Evolutionary conservation across 2,113 vertebrate species (phyloP).

Genomic region (Callospermophilus lateralis): DNA sequence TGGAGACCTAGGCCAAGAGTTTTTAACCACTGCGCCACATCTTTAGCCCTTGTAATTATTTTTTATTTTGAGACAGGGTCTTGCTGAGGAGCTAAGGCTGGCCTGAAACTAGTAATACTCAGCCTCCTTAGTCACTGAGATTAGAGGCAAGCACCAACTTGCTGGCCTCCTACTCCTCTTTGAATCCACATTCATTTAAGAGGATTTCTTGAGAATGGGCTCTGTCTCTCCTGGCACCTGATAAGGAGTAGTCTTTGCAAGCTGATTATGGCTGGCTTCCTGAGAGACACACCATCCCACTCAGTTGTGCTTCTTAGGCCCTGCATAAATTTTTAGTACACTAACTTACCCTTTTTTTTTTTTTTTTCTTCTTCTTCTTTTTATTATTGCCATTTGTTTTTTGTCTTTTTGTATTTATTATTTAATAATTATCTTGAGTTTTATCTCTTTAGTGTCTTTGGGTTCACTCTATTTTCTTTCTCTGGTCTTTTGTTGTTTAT

Average conservation of each 20-base stretch:
- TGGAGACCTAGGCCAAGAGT: too few species aligned
- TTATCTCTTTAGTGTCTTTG: not conserved
- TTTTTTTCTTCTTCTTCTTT: not conserved
- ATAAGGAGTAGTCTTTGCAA: rapidly evolving
- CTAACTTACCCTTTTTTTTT: not conserved
- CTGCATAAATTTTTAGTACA: not conserved
- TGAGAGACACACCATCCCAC: not conserved
- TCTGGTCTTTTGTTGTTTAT: not conserved
- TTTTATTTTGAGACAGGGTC: too few species aligned
- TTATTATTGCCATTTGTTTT: not conserved
- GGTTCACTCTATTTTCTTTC: not conserved
- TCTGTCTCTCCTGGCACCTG: not conserved
- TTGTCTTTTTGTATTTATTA: not conserved
- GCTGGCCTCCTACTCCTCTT: not conserved
- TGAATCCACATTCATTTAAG: not conserved
- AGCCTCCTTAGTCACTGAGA: too few species aligned
- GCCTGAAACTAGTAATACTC: too few species aligned
- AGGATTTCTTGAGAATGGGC: not conserved
- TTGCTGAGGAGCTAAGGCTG: too few species aligned
- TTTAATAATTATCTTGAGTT: not conserved
- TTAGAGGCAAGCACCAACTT: too few species aligned
- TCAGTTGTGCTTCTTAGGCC: not conserved
- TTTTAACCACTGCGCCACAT: too few species aligned
- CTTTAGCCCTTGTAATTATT: too few species aligned
- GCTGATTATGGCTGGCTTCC: rapidly evolving